These are phyloP conservation scores for Eulimnadia texana DNA, from an alignment of 1,140 invertebrate genomes.

Conservation along the genomic window DNA sequence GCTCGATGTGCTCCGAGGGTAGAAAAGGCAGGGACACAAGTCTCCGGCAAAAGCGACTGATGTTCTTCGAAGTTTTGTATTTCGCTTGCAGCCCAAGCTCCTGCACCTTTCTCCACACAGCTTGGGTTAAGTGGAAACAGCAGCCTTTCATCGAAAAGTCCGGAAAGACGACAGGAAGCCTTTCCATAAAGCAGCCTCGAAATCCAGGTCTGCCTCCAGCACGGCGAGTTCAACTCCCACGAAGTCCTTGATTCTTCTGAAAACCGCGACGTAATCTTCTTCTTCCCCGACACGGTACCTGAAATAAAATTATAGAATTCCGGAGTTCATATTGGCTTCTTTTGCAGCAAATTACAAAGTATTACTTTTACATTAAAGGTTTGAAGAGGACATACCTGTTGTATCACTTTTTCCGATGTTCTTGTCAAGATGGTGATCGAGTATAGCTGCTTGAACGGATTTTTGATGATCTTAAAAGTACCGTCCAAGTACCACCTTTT, in stretches of 20 bases:
- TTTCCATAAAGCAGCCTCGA: conserved; percentile 1
- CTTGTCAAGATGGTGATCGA: conserved; percentile 1
- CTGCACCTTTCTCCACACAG: conserved; percentile 1
- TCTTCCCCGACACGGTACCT: conserved; percentile 8
- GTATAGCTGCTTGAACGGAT: not conserved
- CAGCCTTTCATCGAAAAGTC: not conserved
- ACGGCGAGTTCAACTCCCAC: not conserved
- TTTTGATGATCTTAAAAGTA: not conserved
- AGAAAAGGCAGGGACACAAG: not conserved
- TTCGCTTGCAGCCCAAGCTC: conserved; percentile 1
- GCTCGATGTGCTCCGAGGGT: not conserved
- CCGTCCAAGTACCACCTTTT: conserved; percentile 1
- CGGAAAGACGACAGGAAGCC: not conserved
- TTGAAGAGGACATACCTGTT: not conserved
- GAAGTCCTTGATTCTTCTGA: not conserved
- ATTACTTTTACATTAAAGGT: not conserved
- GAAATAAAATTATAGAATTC: not conserved
- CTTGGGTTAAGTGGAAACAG: conserved; percentile 2
- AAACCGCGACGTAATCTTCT: conserved; percentile 2
- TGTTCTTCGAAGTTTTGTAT: not conserved
- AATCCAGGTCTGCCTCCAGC: not conserved
- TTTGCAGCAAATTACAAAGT: not conserved
- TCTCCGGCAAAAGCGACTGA: not conserved
- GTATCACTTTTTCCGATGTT: conserved; percentile 1
- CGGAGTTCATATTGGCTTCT: not conserved